These are phyloP conservation scores for Rhinella marina DNA, from an alignment of 2,797 vertebrate genomes.

Conservation along the genomic window DNA sequence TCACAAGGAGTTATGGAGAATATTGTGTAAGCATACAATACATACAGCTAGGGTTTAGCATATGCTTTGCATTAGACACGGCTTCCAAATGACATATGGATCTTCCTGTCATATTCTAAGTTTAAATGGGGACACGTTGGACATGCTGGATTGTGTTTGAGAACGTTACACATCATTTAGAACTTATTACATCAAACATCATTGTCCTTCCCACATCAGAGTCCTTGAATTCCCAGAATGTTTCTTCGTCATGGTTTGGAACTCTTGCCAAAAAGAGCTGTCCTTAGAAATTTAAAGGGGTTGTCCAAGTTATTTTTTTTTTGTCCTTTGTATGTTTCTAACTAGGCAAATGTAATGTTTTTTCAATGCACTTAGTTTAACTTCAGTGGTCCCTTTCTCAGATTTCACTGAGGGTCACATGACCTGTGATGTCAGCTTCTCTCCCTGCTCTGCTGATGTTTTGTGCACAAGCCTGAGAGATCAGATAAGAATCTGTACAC, in stretches of 20 bases:
- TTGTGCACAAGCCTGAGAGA: too few species aligned
- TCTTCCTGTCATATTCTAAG: constrained; percentile 26
- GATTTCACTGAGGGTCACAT: too few species aligned
- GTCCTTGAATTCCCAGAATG: not conserved
- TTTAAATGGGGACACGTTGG: constrained; percentile 50
- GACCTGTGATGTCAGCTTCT: too few species aligned
- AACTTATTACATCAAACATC: not conserved
- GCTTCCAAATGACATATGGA: constrained; percentile 34
- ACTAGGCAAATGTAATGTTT: too few species aligned
- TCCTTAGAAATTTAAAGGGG: not conserved
- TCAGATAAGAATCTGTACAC: too few species aligned
- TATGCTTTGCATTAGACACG: constrained; percentile 43
- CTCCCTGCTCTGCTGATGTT: too few species aligned
- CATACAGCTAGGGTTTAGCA: not conserved
- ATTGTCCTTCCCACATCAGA: constrained; percentile 27
- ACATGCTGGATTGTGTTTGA: constrained; percentile 2
- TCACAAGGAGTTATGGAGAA: not conserved
- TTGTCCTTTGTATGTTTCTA: too few species aligned
- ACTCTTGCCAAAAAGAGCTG: not conserved
- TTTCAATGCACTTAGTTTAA: too few species aligned
- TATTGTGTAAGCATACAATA: not conserved
- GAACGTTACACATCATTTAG: not conserved
- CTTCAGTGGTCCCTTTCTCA: too few species aligned
- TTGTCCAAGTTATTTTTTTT: too few species aligned
- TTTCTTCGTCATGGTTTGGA: not conserved